phyloP scores from a whole-genome alignment of 2,797 vertebrate species.

The Intellagama lesueurii region DNA sequence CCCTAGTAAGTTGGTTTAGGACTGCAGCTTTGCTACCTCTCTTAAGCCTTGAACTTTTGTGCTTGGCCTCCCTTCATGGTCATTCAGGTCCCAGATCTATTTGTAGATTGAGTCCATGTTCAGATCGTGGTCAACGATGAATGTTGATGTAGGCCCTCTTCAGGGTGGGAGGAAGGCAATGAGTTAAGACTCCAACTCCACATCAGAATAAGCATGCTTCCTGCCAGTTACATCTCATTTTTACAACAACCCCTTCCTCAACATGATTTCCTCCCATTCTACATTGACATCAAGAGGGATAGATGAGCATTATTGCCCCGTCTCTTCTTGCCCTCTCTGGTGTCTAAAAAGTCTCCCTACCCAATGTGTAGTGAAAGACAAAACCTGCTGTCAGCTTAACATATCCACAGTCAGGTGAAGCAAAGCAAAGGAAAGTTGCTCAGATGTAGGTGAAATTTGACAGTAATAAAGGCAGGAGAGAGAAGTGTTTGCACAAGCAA shows the following conservation, averaged over 20 bases:
- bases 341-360: neutral
- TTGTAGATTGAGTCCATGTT: too few species aligned
- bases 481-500: neutral
- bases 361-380: neutral
- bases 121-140: too few species aligned
- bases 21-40: too few species aligned
- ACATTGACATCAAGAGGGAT: neutral
- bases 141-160: too few species aligned
- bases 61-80: too few species aligned
- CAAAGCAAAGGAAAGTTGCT: conserved; percentile 3
- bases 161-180: neutral
- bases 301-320: neutral
- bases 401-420: neutral
- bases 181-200: neutral
- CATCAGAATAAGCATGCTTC: neutral
- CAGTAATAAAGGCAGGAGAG: conserved; percentile 8
- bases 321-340: neutral
- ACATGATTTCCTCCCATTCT: neutral
- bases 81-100: too few species aligned
- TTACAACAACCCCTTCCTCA: neutral
- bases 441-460: neutral
- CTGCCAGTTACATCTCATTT: too few species aligned
- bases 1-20: too few species aligned
- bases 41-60: too few species aligned
- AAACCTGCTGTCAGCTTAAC: conserved; percentile 22